Conservation (phyloP, 37 sponge, comb jelly and placozoan species). For the Geodia barretti region DNA sequence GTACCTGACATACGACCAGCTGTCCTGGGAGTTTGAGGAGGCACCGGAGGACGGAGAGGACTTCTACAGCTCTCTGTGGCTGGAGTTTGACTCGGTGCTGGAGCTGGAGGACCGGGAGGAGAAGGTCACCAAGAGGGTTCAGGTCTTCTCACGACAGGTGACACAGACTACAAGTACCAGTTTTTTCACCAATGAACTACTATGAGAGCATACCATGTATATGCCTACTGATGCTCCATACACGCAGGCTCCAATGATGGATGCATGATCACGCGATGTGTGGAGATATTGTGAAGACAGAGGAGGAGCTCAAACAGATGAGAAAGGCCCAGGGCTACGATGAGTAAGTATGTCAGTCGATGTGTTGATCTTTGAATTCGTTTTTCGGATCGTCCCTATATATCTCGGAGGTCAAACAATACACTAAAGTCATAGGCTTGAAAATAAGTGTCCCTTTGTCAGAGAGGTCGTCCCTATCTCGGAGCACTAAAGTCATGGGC, state of each 20-base stretch:
- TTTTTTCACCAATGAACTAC: neutral
- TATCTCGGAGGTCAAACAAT: too few species aligned
- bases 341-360: conserved; percentile 39
- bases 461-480: too few species aligned
- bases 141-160: conserved; percentile 57
- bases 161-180: neutral
- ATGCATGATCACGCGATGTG: conserved; percentile 84
- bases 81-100: conserved; percentile 76
- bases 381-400: too few species aligned
- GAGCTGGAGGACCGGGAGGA: conserved; percentile 1
- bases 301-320: conserved; percentile 38
- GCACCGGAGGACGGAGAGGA: conserved; percentile 69
- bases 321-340: conserved; percentile 42
- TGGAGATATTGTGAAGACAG: conserved; percentile 47
- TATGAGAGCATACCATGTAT: too few species aligned
- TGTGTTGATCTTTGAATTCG: too few species aligned
- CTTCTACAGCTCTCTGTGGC: conserved; percentile 68
- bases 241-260: conserved; percentile 85
- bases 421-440: too few species aligned
- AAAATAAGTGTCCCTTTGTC: too few species aligned
- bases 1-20: conserved; percentile 71
- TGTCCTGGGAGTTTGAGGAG: conserved; percentile 72
- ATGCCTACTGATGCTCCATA: neutral
- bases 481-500: too few species aligned
- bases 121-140: conserved; percentile 66